These are phyloP conservation scores for Zaprionus lachaisei DNA, from an alignment of 1,140 invertebrate species.

Conservation along the genomic window DNA sequence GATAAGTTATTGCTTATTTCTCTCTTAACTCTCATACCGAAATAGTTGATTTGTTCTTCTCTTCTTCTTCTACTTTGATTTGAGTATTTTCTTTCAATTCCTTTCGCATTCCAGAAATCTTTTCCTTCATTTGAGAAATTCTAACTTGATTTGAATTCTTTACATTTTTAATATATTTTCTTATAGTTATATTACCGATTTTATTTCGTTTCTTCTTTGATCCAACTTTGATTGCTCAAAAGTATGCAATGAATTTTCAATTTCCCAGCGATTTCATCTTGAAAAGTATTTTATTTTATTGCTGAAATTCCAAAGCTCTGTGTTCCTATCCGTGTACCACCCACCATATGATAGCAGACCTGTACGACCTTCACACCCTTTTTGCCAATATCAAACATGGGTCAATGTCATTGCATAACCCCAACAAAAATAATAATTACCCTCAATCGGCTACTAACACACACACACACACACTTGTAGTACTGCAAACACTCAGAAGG, in stretches of 20 bases:
- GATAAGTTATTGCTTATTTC: no score
- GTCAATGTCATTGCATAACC: slow-evolving; percentile 51
- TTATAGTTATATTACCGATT: background rate
- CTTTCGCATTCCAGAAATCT: no score
- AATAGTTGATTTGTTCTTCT: no score
- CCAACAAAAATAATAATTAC: slow-evolving; percentile 50
- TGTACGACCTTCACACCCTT: slow-evolving; percentile 43
- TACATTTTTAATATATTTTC: background rate
- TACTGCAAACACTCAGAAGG: slow-evolving; percentile 50
- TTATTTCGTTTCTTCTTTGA: background rate
- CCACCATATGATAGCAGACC: slow-evolving; percentile 10
- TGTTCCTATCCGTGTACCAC: background rate
- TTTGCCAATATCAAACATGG: slow-evolving; percentile 18
- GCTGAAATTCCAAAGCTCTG: slow-evolving; percentile 9
- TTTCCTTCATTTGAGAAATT: background rate
- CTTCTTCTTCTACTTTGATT: no score
- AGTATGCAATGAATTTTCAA: slow-evolving; percentile 24
- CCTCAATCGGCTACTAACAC: slow-evolving; percentile 35
- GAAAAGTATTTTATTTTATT: background rate
- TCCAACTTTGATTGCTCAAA: slow-evolving; percentile 3
- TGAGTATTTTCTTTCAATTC: no score
- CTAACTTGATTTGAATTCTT: background rate
- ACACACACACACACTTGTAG: slow-evolving; percentile 34
- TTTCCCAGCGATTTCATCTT: background rate
- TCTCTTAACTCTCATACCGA: no score